Conservation (phyloP, 2,888 invertebrate genomes). For the Geophilus truncorum region DNA sequence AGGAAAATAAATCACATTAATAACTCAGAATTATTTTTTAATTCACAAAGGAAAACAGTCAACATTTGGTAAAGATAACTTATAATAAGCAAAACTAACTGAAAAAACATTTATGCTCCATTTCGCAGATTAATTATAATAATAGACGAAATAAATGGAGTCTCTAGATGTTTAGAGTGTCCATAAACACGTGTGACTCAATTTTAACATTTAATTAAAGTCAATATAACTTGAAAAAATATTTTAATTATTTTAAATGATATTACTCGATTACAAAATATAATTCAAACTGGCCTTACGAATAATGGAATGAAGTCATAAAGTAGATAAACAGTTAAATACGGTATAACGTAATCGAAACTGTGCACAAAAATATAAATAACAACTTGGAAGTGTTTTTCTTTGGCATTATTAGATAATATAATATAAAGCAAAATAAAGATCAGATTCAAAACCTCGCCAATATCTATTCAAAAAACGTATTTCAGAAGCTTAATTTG, state of each 20-base stretch:
- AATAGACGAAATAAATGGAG: background rate
- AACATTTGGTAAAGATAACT: constrained; percentile 13
- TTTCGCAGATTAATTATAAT: background rate
- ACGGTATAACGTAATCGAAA: background rate
- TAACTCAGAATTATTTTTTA: constrained; percentile 19
- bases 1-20: background rate
- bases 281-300: background rate
- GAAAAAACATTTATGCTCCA: constrained; percentile 5
- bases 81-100: background rate
- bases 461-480: background rate
- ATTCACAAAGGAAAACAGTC: constrained; percentile 21
- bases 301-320: background rate
- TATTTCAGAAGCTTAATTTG: background rate
- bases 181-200: constrained; percentile 1
- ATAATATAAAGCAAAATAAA: too few relatives aligned
- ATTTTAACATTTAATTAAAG: background rate
- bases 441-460: background rate
- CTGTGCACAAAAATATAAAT: background rate
- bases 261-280: background rate
- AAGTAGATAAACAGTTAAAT: background rate
- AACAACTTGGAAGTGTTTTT: background rate
- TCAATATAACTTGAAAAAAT: background rate
- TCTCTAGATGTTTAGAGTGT: background rate
- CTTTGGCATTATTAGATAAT: background rate
- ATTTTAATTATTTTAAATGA: background rate